Evolutionary conservation across 2,797 vertebrate genomes (phyloP).

Genomic region (Hydrocynus forskahlii): DNA sequence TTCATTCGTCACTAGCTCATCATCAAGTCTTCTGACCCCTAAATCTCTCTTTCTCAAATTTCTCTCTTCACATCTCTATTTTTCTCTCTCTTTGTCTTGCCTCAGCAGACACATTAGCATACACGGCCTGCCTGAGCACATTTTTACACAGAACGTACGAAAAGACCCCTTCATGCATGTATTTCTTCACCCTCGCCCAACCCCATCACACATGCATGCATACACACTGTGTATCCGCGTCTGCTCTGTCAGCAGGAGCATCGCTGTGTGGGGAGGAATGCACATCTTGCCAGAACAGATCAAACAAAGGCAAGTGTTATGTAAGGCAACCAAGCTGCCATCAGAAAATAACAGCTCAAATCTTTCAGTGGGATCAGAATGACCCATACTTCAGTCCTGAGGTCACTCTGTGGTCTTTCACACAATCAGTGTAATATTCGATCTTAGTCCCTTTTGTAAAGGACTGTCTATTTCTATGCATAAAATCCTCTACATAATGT

Average conservation of each 20-base stretch:
- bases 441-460: neutral
- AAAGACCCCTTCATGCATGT: neutral
- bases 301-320: constrained; percentile 22
- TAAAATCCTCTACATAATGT: neutral
- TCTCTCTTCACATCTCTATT: neutral
- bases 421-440: constrained; percentile 18
- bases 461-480: neutral
- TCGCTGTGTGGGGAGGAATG: constrained; percentile 10
- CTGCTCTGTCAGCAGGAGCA: constrained; percentile 28
- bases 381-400: neutral
- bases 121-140: neutral
- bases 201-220: constrained; percentile 1
- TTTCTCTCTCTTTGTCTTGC: neutral
- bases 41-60: neutral
- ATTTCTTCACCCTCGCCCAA: neutral
- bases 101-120: neutral
- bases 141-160: neutral
- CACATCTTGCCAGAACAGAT: constrained; percentile 31
- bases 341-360: neutral
- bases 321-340: constrained; percentile 2
- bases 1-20: neutral
- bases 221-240: constrained; percentile 24
- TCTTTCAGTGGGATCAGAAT: neutral
- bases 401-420: neutral
- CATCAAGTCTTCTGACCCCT: neutral